A percentile compares a stretch with the other conserved stretches of the same genome.
Evolutionary conservation across 2,113 vertebrate species (phyloP).

Genomic region (Phalacrocorax aristotelis): DNA sequence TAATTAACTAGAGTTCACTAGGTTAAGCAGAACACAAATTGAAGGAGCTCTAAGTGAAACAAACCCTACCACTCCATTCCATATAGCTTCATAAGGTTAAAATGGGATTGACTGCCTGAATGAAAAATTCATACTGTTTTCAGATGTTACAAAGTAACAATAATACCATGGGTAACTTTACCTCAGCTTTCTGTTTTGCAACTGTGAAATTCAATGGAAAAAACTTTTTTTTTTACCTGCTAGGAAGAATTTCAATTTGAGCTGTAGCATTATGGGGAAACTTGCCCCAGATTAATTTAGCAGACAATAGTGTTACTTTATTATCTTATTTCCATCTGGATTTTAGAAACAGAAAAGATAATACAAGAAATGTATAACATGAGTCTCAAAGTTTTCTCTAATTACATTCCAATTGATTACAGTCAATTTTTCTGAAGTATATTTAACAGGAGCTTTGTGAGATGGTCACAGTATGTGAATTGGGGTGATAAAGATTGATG

Average conservation of each 20-base stretch:
- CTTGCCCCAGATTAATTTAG: background rate
- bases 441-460: background rate
- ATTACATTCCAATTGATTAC: conserved; percentile 27
- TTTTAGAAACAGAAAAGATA: conserved; percentile 27
- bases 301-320: background rate
- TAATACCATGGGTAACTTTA: background rate
- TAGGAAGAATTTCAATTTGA: background rate
- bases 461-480: background rate
- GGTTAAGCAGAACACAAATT: conserved; percentile 78
- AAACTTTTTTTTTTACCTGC: background rate
- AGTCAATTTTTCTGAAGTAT: conserved; percentile 5
- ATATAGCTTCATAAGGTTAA: conserved; percentile 10
- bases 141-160: background rate
- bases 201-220: background rate
- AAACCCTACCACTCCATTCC: conserved; percentile 29
- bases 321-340: conserved; percentile 2
- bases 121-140: conserved; percentile 37
- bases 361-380: background rate
- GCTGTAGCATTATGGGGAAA: background rate
- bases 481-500: background rate
- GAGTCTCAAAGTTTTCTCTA: conserved; percentile 11
- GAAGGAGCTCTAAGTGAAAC: conserved; percentile 70
- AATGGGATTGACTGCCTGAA: conserved; percentile 8
- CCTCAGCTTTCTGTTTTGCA: background rate
- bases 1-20: conserved; percentile 79